Evolutionary conservation across 2,797 vertebrate species (phyloP).

Genomic region (Dendrocincla tyrannina): DNA sequence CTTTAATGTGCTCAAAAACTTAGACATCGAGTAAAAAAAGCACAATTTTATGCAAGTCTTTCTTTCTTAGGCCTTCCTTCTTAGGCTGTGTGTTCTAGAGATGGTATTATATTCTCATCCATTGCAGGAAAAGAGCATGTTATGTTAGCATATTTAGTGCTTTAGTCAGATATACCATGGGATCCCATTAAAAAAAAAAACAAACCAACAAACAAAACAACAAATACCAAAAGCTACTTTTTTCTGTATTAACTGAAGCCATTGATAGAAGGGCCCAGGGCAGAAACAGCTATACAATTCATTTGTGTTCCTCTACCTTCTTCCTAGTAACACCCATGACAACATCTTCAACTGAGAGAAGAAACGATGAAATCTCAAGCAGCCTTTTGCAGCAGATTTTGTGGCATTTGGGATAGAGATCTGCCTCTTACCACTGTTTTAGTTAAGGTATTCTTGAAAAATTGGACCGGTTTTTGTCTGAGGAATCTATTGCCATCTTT

Average conservation of each 20-base stretch:
- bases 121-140: not conserved
- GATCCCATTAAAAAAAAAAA: not conserved
- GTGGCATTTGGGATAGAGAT: not conserved
- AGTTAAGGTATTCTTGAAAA: not conserved
- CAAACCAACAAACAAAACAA: not conserved
- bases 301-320: not conserved
- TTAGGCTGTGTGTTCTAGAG: not conserved
- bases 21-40: not conserved
- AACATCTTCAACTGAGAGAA: not conserved
- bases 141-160: not conserved
- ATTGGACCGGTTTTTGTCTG: not conserved
- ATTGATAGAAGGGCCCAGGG: not conserved
- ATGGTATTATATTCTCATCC: not conserved
- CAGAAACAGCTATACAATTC: not conserved
- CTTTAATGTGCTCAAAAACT: not conserved
- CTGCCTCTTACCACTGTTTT: not conserved
- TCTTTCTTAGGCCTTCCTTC: not conserved
- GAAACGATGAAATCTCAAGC: not conserved
- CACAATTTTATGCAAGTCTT: not conserved
- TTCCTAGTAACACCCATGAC: not conserved
- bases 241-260: not conserved
- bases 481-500: not conserved
- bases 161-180: not conserved
- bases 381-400: not conserved
- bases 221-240: not conserved